Evolutionary conservation across 2,888 invertebrate species (phyloP), one percentile per base, ranked within the genome.

Genomic region (Epicampocera succincta): DNA sequence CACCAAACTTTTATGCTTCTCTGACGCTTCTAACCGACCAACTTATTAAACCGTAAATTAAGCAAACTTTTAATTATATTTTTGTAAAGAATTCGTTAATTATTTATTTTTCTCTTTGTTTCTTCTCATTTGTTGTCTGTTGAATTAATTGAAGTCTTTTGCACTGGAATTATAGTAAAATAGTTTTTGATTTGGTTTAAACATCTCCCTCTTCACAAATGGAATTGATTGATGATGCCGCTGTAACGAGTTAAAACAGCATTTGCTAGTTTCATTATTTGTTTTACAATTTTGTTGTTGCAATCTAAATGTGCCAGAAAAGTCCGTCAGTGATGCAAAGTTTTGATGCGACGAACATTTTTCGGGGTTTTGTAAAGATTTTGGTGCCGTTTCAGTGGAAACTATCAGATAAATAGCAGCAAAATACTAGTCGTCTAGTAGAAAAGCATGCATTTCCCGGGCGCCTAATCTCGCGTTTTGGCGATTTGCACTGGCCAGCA

Each of bases 211-310:
- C 33, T 56, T 33, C 4, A 63, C 79, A 25, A 46, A 25, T n/a
- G 52, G 29, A 56, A 71, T 78, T 82, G 82, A 82, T 82, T 82
- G 82, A 78, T 82, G 78, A 54, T 68, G 69, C 80, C 79, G 80
- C 79, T 75, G 48, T 56, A 52, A 68, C 65, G 61, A 72, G 75
- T 63, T 79, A 79, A 71, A 65, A 56, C 68, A 63, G 76, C 83
- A 80, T 75, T 80, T 79, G 79, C 68, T 72, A 61, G 48, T 65
- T 68, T 56, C 66, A 38, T 73, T 61, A 54, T 42, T 68, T 54
- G 42, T 25, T 25, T 2, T 44, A 33, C 6, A 42, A 54, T 33
- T 48, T 50, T 60, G 29, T 44, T 50, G 72, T 29, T 56, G 25
- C 3, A 63, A 61, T 63, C 38, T 29, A n/a, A 29, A 40, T n/a